Evolutionary conservation across 1,140 invertebrate species (phyloP).

Genomic region (Muscidifurax raptorellus): DNA sequence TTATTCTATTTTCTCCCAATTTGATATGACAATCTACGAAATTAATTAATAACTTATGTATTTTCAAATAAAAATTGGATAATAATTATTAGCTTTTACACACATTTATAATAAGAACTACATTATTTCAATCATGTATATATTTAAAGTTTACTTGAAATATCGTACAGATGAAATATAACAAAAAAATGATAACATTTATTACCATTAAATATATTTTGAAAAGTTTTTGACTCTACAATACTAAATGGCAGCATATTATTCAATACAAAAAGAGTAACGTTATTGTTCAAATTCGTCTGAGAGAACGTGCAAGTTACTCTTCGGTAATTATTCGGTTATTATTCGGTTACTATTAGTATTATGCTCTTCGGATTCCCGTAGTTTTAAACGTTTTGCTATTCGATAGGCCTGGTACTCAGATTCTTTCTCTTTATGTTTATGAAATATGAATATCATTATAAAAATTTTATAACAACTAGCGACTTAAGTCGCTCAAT

Average conservation of each 20-base stretch:
- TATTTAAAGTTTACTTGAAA: too few species aligned
- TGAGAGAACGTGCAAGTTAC: conserved; percentile 3
- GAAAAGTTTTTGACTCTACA: not conserved
- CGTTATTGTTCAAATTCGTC: not conserved
- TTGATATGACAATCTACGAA: not conserved
- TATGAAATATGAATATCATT: too few species aligned
- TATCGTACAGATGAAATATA: too few species aligned
- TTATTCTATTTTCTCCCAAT: not conserved
- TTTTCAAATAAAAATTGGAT: too few species aligned
- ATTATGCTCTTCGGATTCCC: not conserved
- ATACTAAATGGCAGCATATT: not conserved
- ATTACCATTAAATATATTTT: conserved; percentile 5
- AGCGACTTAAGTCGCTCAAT: too few species aligned
- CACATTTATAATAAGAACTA: not conserved
- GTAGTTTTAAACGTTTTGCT: not conserved
- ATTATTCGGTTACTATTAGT: too few species aligned
- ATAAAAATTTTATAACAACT: too few species aligned
- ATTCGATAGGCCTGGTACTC: not conserved
- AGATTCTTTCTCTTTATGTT: too few species aligned
- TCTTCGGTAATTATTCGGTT: too few species aligned
- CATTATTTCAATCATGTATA: too few species aligned
- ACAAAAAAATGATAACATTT: not conserved
- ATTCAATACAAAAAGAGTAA: not conserved
- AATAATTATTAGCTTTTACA: too few species aligned
- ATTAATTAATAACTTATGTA: not conserved